These are phyloP conservation scores for Dryobota labecula DNA, from an alignment of 2,888 invertebrate genomes.

Conservation along the genomic window DNA sequence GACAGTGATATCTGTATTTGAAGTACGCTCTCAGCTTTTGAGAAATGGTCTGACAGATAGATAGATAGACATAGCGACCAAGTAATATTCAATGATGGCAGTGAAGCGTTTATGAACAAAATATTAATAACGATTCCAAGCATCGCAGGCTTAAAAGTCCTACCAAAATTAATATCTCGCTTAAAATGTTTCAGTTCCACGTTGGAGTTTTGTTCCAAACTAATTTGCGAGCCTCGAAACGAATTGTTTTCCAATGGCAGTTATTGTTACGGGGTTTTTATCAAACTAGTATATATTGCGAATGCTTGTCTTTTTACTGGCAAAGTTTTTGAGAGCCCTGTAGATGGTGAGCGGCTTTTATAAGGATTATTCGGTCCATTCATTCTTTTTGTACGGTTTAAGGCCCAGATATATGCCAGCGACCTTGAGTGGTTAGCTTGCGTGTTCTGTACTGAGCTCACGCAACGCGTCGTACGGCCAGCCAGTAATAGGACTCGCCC, in stretches of 20 bases:
- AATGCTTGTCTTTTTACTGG: slow-evolving; percentile 36
- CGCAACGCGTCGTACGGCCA: too few species aligned
- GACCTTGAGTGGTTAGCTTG: too few species aligned
- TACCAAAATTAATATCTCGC: slow-evolving; percentile 65
- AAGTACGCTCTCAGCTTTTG: slow-evolving; percentile 20
- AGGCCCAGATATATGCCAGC: too few species aligned
- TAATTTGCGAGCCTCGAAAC: slow-evolving; percentile 65
- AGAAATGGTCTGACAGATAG: slow-evolving; percentile 13
- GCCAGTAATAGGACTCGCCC: too few species aligned
- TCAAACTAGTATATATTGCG: slow-evolving; percentile 51
- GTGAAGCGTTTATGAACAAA: slow-evolving; percentile 45
- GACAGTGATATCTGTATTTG: slow-evolving; percentile 40
- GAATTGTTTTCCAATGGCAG: slow-evolving; percentile 66
- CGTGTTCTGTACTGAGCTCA: too few species aligned
- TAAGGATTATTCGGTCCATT: slow-evolving; percentile 30
- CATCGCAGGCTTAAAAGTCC: slow-evolving; percentile 53
- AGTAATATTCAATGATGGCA: slow-evolving; percentile 18
- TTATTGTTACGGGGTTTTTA: slow-evolving; percentile 51
- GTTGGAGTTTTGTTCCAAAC: slow-evolving; percentile 64
- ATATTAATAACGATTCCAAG: slow-evolving; percentile 55
- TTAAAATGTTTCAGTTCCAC: slow-evolving; percentile 52
- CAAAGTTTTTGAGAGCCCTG: slow-evolving; percentile 39
- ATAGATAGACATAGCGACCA: slow-evolving; percentile 6
- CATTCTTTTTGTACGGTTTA: slow-evolving; percentile 30
- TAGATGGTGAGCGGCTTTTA: slow-evolving; percentile 17